A percentile compares a stretch with the other conserved stretches of the same genome.
phyloP scores from a whole-genome alignment of 2,888 invertebrate species.

The Sarcophaga rosellei region DNA sequence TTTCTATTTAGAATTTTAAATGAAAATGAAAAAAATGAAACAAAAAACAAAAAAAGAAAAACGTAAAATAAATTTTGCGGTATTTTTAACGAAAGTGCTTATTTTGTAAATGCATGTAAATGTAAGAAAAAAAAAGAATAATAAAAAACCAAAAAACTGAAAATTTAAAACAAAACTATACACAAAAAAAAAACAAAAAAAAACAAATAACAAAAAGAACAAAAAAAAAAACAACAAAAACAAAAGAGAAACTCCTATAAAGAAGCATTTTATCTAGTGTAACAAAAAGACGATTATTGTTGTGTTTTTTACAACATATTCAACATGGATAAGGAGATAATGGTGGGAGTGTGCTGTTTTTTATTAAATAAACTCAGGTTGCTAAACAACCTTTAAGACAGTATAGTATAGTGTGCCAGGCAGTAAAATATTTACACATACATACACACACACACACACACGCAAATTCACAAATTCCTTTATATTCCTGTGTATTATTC shows the following conservation, averaged over 20 bases:
- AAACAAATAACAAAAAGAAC: slow-evolving; percentile 5
- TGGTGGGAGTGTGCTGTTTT: slow-evolving; percentile 22
- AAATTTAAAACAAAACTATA: slow-evolving; percentile 48
- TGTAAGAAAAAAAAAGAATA: slow-evolving; percentile 77
- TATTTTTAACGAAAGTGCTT: slow-evolving; percentile 80
- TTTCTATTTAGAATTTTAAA: slow-evolving; percentile 79
- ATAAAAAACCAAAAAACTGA: slow-evolving; percentile 69
- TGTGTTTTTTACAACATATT: slow-evolving; percentile 27
- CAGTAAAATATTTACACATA: background rate
- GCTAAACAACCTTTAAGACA: slow-evolving; percentile 55
- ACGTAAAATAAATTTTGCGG: slow-evolving; percentile 77
- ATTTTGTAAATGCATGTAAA: slow-evolving; percentile 82
- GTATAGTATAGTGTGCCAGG: background rate
- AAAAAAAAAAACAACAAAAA: slow-evolving; percentile 6
- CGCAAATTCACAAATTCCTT: slow-evolving; percentile 47
- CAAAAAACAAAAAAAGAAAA: slow-evolving; percentile 56
- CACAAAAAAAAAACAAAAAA: slow-evolving; percentile 28
- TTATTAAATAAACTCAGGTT: slow-evolving; percentile 54
- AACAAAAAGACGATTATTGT: slow-evolving; percentile 52
- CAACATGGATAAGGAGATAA: too few species aligned
- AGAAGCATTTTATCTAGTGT: slow-evolving; percentile 58
- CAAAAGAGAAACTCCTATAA: slow-evolving; percentile 45
- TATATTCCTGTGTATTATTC: slow-evolving; percentile 34
- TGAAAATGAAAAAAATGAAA: slow-evolving; percentile 71
- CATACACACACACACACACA: background rate